Conservation (phyloP, 2,797 vertebrate species). For the Sardinella longiceps region DNA sequence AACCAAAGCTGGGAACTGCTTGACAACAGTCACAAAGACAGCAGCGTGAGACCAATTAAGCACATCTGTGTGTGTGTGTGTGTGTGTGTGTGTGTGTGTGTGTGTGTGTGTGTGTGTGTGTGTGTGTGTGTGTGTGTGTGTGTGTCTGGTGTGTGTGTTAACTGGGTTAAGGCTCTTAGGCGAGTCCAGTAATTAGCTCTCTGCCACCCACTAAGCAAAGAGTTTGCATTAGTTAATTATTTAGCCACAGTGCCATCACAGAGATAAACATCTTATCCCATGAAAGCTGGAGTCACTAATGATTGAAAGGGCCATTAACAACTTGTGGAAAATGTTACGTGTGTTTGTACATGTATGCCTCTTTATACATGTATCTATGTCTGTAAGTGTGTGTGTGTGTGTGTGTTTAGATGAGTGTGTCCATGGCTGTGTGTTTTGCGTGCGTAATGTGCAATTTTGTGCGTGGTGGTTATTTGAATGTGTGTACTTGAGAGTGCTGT, state of each 20-base stretch:
- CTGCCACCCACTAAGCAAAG: slow-evolving; percentile 14
- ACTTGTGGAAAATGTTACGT: not conserved
- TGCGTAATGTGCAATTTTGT: not conserved
- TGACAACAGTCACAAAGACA: not conserved
- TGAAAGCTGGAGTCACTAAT: not conserved
- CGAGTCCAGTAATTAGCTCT: slow-evolving; percentile 16
- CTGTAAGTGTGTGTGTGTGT: not conserved
- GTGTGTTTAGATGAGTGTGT: not conserved
- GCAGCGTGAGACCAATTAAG: not conserved
- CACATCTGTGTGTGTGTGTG: slow-evolving; percentile 14
- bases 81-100: slow-evolving; percentile 14
- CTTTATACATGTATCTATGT: not conserved
- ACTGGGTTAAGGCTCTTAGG: slow-evolving; percentile 4
- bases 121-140: slow-evolving; percentile 18
- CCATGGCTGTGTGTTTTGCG: not conserved
- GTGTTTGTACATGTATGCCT: not conserved
- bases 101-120: not conserved
- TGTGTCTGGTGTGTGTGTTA: not conserved
- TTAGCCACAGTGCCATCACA: slow-evolving; percentile 15
- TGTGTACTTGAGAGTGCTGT: not conserved
- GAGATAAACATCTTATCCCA: slow-evolving; percentile 1
- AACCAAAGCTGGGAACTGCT: not conserved
- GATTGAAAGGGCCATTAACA: not conserved
- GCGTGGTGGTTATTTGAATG: not conserved
- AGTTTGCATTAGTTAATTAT: slow-evolving; percentile 25